Evolutionary conservation across 2,888 invertebrate species (phyloP), one percentile per base, ranked within the genome.

Genomic region (Saturnia japonica): DNA sequence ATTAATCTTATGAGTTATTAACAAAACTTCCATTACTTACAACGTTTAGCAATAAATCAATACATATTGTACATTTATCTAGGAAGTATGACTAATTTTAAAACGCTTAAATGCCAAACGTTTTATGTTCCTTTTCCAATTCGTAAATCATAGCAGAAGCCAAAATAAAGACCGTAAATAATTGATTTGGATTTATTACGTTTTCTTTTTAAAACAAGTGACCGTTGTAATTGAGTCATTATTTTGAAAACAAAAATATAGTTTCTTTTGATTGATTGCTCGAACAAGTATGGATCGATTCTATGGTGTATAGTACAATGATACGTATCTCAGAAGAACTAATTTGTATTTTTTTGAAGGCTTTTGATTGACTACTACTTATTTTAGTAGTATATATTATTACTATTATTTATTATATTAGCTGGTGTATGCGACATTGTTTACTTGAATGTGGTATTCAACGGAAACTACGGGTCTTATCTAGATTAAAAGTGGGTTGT

Each of bases 161-260:
- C 9, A 51, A 51, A 67, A 22, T 40, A 64, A 64, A 40, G 28
- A 42, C 42, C 67, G 47, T 22, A 45, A 28, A 45, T 34, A 68
- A 68, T 70, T 34, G 60, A 62, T 75, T 74, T 73, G 74, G 60
- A 45, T 76, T 74, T 73, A 75, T 75, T 74, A 34, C 34, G 6
- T 34, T 40, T 66, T 40, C 16, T 67, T 51, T 28, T 22, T 70
- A 42, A 54, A 64, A 64, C 40, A 64, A 74, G 54, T n/a, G 68
- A 73, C 25, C 25, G 71, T 68, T 72, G 75, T 76, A 71, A 77
- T 74, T 73, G 71, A 73, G 68, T 71, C 73, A 71, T 76, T 76
- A 76, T 70, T 72, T 75, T 73, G 60, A 68, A 8, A 3, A 47
- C 25, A 54, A 51, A 28, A 51, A 54, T 47, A 51, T 11, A 0